Percentiles rank a stretch among this genome's conserved stretches.
These are phyloP conservation scores for Agrochola litura DNA, from an alignment of 2,888 invertebrate species.

Conservation along the genomic window DNA sequence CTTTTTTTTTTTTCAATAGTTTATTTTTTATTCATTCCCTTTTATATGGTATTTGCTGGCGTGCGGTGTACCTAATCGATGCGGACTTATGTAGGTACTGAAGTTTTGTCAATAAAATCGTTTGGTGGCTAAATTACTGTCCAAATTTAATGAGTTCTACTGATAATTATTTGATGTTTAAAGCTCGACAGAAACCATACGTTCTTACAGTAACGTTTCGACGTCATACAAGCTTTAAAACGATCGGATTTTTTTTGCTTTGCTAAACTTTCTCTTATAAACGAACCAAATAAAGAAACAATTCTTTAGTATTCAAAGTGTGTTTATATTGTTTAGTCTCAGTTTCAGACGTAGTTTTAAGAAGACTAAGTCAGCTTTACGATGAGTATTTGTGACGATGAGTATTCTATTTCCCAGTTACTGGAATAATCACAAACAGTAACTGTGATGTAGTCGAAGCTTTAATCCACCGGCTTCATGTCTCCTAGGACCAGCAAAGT, in stretches of 20 bases:
- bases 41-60: not conserved
- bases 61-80: not conserved
- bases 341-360: not conserved
- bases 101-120: not conserved
- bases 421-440: not conserved
- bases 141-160: not conserved
- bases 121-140: not conserved
- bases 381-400: not conserved
- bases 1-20: too few species aligned
- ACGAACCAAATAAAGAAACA: not conserved
- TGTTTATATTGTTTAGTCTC: not conserved
- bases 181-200: not conserved
- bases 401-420: not conserved
- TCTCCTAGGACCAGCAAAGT: constrained; percentile 52
- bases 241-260: not conserved
- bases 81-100: too few species aligned
- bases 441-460: constrained; percentile 7
- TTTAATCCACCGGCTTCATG: constrained; percentile 27
- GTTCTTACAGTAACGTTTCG: not conserved
- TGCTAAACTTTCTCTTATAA: not conserved
- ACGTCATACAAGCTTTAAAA: not conserved
- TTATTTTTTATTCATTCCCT: not conserved
- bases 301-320: not conserved
- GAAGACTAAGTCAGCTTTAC: not conserved
- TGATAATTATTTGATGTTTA: not conserved